Evolutionary conservation across 2,888 invertebrate species (phyloP), one percentile per base, ranked within the genome.

Genomic region (Drosophila meridionalis): DNA sequence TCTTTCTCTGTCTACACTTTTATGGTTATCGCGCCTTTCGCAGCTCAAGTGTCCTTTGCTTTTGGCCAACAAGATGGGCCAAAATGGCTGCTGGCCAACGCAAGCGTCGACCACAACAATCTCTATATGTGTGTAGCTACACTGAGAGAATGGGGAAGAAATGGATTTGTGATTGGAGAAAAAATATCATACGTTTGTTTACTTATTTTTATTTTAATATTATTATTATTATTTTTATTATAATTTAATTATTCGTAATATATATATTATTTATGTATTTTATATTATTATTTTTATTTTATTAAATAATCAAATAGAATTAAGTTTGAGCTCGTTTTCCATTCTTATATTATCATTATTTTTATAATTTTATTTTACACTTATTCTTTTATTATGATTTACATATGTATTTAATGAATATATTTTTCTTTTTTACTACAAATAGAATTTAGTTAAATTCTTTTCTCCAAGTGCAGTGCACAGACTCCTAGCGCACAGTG

Each of bases 21-120:
- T 73, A 68, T 69, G 61, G 78, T 69, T 80, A 77, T 77, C 81
- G 81, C 69, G 69, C 68, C 60, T 64, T 69, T 59, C 60, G 71
- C 34, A 53, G 42, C 68, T 80, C 78, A 73, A 80, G 71, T 73
- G 78, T 62, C 77, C 57, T 68, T 77, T 73, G 69, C 66, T 76
- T 78, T 68, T 67, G 62, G 69, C 52, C 73, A 79, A 69, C 62
- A 48, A 60, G 73, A 52, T 62, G 45, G 28, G 34, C 65, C 47
- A 61, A 61, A 75, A 79, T 70, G 64, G 76, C 76, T 79, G 70
- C 69, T 78, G 61, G 75, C 67, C 80, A 79, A 69, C 65, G 63
- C 65, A 78, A 60, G 61, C 65, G 38, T 40, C 69, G 65, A 38
- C 74, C 57, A 50, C 61, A 59, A 53, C 53, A 59, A 52, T 63